Conservation (phyloP, 2,888 invertebrate species). For the Diogma glabrata region DNA sequence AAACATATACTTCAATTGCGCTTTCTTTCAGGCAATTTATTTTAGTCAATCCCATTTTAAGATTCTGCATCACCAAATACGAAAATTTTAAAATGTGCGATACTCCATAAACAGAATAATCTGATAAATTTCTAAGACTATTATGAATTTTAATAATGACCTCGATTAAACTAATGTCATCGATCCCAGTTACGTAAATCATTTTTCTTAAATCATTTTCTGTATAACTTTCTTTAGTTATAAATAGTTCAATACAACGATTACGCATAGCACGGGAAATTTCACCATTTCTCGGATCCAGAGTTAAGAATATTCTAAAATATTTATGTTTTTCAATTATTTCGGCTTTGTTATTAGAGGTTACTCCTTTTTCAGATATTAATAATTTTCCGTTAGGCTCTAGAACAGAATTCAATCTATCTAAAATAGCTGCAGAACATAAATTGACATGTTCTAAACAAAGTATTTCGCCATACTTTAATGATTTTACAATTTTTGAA, state of each 20-base stretch:
- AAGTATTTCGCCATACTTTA: conserved; percentile 73
- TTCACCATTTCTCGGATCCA: conserved; percentile 92
- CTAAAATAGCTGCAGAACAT: conserved; percentile 92
- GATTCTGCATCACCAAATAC: conserved; percentile 30
- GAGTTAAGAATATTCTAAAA: conserved; percentile 87
- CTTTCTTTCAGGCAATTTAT: conserved; percentile 31
- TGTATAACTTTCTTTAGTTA: conserved; percentile 33
- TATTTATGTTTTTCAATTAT: conserved; percentile 73
- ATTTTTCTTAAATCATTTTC: conserved; percentile 41
- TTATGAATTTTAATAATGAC: conserved; percentile 40
- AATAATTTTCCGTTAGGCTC: conserved; percentile 85
- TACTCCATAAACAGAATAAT: conserved; percentile 30
- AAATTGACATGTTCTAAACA: conserved; percentile 88
- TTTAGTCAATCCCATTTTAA: conserved; percentile 27
- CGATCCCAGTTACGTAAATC: conserved; percentile 40
- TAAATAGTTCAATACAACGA: conserved; percentile 79
- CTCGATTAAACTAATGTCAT: conserved; percentile 32
- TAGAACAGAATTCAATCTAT: conserved; percentile 87
- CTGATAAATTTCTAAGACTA: conserved; percentile 26
- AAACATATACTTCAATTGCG: conserved; percentile 35
- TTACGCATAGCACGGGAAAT: conserved; percentile 98
- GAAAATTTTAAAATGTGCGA: conserved; percentile 32
- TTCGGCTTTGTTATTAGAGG: conserved; percentile 50
- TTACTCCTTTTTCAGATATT: conserved; percentile 83
- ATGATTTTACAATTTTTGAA: conserved; percentile 72